A percentile compares a stretch with the other conserved stretches of the same genome.
These are phyloP conservation scores for Ochlodes sylvanus DNA, from an alignment of 2,888 invertebrate species.

Conservation along the genomic window DNA sequence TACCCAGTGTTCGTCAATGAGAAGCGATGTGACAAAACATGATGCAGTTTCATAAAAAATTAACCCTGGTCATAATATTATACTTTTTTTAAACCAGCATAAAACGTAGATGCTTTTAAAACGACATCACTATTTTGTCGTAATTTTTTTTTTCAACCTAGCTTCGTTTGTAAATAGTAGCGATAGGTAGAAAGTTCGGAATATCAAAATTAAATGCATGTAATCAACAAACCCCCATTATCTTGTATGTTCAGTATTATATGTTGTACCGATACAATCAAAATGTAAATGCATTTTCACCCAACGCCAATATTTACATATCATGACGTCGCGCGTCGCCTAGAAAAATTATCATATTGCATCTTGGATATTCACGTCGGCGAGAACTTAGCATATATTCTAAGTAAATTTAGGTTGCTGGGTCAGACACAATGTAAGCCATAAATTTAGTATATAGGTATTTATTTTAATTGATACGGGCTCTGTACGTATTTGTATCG, in stretches of 20 bases:
- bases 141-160: too few relatives aligned
- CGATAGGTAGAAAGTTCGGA: not conserved
- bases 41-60: too few relatives aligned
- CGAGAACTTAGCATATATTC: constrained; percentile 1
- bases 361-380: not conserved
- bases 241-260: constrained; percentile 11
- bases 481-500: too few relatives aligned
- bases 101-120: too few relatives aligned
- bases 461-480: too few relatives aligned
- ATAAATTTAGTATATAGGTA: constrained; percentile 9
- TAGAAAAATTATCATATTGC: constrained; percentile 6
- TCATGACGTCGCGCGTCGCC: not conserved
- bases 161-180: too few relatives aligned
- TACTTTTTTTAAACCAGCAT: too few relatives aligned
- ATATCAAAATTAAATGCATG: not conserved
- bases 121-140: too few relatives aligned
- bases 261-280: constrained; percentile 7
- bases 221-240: constrained; percentile 17
- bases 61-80: too few relatives aligned
- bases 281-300: constrained; percentile 25
- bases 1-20: too few relatives aligned
- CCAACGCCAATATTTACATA: constrained; percentile 3
- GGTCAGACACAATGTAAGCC: not conserved
- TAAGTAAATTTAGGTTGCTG: constrained; percentile 2
- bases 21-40: too few relatives aligned